Evolutionary conservation across 2,888 invertebrate species (phyloP).

Genomic region (Patella pellucida): DNA sequence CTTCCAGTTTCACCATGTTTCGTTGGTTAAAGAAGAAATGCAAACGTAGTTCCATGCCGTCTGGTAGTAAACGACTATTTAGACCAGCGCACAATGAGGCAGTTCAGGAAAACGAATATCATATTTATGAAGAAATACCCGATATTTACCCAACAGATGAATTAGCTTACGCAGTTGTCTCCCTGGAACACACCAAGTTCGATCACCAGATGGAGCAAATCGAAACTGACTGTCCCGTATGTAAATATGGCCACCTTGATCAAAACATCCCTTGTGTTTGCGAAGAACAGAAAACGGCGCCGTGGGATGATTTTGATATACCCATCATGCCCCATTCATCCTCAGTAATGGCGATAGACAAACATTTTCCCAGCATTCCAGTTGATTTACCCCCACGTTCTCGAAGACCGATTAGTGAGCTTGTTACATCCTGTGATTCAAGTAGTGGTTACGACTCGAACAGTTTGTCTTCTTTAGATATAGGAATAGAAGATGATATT

Average conservation of each 20-base stretch:
- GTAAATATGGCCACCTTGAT: not conserved
- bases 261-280: not conserved
- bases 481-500: not conserved
- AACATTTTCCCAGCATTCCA: too few species aligned
- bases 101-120: not conserved
- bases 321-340: too few species aligned
- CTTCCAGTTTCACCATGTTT: not conserved
- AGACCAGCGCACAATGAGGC: too few species aligned
- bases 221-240: not conserved
- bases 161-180: too few species aligned
- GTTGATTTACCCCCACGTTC: too few species aligned
- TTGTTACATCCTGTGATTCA: too few species aligned
- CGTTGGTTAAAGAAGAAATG: slow-evolving; percentile 3
- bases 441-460: not conserved
- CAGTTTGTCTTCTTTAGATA: not conserved
- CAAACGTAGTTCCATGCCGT: not conserved
- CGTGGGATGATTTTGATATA: too few species aligned
- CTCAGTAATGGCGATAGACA: too few species aligned
- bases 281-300: not conserved
- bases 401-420: too few species aligned
- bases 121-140: not conserved
- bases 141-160: not conserved
- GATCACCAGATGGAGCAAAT: not conserved
- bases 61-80: not conserved
- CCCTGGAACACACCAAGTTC: too few species aligned